Evolutionary conservation across 2,888 invertebrate genomes (phyloP), one percentile per base, ranked within the genome.

Genomic region (Agrochola litura): DNA sequence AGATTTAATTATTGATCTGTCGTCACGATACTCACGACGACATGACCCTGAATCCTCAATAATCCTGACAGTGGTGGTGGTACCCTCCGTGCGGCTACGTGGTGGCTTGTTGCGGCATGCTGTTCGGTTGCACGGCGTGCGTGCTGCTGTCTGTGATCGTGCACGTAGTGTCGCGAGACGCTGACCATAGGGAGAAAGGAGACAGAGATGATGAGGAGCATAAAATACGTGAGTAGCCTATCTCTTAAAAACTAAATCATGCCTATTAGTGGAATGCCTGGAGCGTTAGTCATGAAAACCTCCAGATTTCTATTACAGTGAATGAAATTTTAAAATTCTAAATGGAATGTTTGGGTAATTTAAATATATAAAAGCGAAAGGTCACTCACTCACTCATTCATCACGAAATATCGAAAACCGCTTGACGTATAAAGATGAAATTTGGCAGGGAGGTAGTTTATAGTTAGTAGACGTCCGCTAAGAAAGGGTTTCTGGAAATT

Each of bases 41-140:
- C 56, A 56, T n/a, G 12, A 6, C 56, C 25, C 14, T 25, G 1
- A 58, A 14, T 25, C 60, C 30, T 60, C 60, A 30, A 16, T 60
- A 37, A 9, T 5, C 0, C 67, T 9, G 14, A 37, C 79, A 90
- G 92, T 91, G 91, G 91, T 90, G 90, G 91, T 89, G 91, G 88
- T 89, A 86, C 76, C 87, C 90, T 0, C 85, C 89, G 0, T 91
- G 90, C 30, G 91, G 90, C 25, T 91, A 88, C 86, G 56, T 88
- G 84, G 82, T 88, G 90, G 90, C 87, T 75, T 78, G 77, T 46
- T 77, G 82, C 69, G 77, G 79, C 49, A 76, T 84, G 73, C 74
- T 86, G 76, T 81, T 84, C 64, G 88, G 86, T 56, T 87, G 90
- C 73, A 74, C 85, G 73, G 83, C 81, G 56, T 88, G 86, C 69